Evolutionary conservation across 2,888 invertebrate species (phyloP), one percentile per base, ranked within the genome.

Genomic region (Thera obeliscata): DNA sequence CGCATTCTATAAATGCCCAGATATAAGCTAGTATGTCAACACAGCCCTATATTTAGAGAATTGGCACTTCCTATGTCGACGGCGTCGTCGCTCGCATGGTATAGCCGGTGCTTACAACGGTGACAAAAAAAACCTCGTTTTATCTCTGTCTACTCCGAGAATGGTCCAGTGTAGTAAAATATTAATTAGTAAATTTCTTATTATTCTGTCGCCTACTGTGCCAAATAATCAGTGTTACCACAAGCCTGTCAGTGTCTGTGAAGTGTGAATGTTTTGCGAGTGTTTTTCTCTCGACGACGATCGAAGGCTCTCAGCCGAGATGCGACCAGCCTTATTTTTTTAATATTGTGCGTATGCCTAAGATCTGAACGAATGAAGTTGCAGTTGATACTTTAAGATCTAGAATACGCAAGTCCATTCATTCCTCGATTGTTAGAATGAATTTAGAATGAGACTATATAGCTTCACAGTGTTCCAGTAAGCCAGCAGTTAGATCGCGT

Each of bases 201-300:
- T 55, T 38, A 61, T 73, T 78, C 81, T 83, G 86, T 87, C 86
- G 83, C 86, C 85, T 79, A 80, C 79, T 80, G 88, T 88, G 87
- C 88, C 88, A 87, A 87, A 78, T 73, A 66, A 74, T 74, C 69
- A 73, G 70, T 76, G 41, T 11, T 48, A 48, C 64, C 43, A 38
- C 43, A 48, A 38, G 48, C 48, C 50, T 9, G 1, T 9, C 35
- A 8, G 3, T 11, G 54, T 33, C 8, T 33, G 22, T 8, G 9
- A 7, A 43, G 8, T 43, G 50, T n/a, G 22, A 22, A 2, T 7
- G 35, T 35, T 1, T 33, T 35, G 9, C 6, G 33, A 33, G 2
- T 33, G 72, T 64, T 4, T 46, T 46, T 41, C 41, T 41, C 5
- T 5, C 41, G 43, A 9, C 2, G 43, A n/a, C 43, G 9, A 7